phyloP scores from a whole-genome alignment of 2,113 vertebrate genomes.

The Motacilla alba region DNA sequence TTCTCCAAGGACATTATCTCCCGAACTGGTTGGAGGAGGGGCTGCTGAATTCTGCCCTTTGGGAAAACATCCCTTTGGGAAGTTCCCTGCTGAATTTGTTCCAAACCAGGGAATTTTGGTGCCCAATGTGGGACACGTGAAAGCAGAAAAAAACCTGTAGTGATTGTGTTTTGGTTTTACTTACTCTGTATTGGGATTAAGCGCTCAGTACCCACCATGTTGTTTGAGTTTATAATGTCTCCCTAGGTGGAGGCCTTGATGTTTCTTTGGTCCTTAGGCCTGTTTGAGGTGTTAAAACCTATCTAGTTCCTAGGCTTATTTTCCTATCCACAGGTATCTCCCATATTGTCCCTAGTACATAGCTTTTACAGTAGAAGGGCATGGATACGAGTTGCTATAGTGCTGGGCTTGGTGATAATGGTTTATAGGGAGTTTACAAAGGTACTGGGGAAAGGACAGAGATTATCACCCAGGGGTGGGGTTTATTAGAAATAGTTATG shows the following conservation, averaged over 20 bases:
- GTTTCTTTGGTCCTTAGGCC: neutral
- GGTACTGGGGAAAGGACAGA: neutral
- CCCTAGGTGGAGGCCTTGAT: neutral
- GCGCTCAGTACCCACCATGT: neutral
- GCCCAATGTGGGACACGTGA: fast-evolving
- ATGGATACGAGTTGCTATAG: fast-evolving
- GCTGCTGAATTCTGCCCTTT: neutral
- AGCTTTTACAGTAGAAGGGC: neutral
- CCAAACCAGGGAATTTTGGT: neutral
- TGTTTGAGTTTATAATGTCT: too few species aligned
- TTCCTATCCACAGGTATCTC: neutral
- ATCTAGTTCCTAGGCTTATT: neutral
- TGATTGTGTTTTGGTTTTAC: neutral
- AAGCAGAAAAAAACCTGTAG: neutral
- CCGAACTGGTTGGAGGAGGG: neutral
- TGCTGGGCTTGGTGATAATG: neutral
- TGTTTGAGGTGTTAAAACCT: neutral
- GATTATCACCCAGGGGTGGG: too few species aligned
- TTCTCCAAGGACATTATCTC: neutral
- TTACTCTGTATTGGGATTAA: neutral
- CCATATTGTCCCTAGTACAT: neutral
- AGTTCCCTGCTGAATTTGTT: neutral
- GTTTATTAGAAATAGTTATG: neutral
- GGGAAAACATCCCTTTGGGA: neutral
- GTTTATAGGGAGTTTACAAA: neutral